A percentile compares a stretch with the other conserved stretches of the same genome.
phyloP scores from a whole-genome alignment of 2,113 vertebrate genomes.

The Sceloporus tristichus region DNA sequence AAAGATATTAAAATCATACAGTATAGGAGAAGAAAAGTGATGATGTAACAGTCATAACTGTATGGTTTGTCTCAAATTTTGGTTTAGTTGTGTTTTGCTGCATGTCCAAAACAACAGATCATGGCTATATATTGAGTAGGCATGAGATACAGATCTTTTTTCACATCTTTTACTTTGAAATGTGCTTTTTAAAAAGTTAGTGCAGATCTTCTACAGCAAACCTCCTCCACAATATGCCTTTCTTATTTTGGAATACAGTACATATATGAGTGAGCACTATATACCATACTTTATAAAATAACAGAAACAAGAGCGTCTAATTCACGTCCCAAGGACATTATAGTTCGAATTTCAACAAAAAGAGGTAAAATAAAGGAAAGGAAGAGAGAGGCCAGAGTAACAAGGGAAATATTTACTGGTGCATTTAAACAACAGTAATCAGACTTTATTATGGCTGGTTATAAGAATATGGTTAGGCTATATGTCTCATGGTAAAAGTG shows the following conservation, averaged over 20 bases:
- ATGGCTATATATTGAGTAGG: conserved; percentile 8
- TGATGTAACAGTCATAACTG: no score
- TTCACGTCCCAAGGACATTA: no score
- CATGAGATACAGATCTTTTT: conserved; percentile 42
- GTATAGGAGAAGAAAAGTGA: no score
- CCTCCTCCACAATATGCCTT: background rate
- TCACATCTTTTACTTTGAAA: conserved; percentile 28
- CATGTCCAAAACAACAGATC: no score
- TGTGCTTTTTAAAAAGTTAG: conserved; percentile 22
- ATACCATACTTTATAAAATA: no score
- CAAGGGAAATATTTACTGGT: background rate
- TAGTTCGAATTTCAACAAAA: background rate
- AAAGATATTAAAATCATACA: no score
- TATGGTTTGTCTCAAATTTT: no score
- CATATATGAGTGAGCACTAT: no score
- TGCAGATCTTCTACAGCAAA: conserved; percentile 18
- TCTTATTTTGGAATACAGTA: background rate
- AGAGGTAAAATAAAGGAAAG: background rate
- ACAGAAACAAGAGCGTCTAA: no score
- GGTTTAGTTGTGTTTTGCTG: no score
- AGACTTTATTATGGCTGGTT: background rate
- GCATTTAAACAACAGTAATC: background rate
- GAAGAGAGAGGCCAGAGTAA: background rate
- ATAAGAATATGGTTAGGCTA: no score
- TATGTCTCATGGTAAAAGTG: no score